phyloP scores from a whole-genome alignment of 2,888 invertebrate species.

The Neuroscelio doddi region DNA sequence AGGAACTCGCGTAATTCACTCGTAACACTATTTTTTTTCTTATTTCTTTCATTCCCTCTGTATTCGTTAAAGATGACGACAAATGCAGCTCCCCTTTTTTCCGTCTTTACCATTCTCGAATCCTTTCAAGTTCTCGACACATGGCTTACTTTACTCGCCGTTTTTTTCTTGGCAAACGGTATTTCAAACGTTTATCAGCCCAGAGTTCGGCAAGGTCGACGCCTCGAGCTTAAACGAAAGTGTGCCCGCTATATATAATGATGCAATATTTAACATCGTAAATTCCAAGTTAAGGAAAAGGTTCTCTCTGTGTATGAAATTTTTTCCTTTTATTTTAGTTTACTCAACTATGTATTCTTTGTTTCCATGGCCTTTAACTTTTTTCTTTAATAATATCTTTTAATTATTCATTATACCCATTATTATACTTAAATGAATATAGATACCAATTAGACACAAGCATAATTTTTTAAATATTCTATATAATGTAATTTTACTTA shows the following conservation, averaged over 20 bases:
- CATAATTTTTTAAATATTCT: no score
- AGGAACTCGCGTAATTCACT: conserved; percentile 22
- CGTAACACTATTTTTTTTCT: conserved; percentile 8
- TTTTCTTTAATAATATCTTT: no score
- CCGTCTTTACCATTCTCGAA: conserved; percentile 33
- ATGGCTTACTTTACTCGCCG: conserved; percentile 14
- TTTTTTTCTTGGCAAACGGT: conserved; percentile 38
- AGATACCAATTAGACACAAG: no score
- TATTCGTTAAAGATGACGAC: no score
- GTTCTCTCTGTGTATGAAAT: conserved; percentile 19
- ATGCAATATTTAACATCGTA: conserved; percentile 44
- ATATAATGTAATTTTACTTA: no score
- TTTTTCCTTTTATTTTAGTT: conserved; percentile 19
- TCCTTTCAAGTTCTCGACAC: conserved; percentile 18
- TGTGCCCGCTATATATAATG: conserved; percentile 43
- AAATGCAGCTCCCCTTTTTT: conserved; percentile 6
- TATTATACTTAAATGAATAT: no score
- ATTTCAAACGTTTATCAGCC: conserved; percentile 42
- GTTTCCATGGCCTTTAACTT: no score
- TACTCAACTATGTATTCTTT: conserved; percentile 29
- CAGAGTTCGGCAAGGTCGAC: conserved; percentile 46
- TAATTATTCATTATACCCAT: no score
- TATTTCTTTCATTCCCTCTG: no score
- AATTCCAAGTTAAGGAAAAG: conserved; percentile 39
- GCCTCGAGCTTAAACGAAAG: conserved; percentile 43